Evolutionary conservation across 2,797 vertebrate genomes (phyloP), one percentile per base, ranked within the genome.

Genomic region (Denticeps clupeoides): DNA sequence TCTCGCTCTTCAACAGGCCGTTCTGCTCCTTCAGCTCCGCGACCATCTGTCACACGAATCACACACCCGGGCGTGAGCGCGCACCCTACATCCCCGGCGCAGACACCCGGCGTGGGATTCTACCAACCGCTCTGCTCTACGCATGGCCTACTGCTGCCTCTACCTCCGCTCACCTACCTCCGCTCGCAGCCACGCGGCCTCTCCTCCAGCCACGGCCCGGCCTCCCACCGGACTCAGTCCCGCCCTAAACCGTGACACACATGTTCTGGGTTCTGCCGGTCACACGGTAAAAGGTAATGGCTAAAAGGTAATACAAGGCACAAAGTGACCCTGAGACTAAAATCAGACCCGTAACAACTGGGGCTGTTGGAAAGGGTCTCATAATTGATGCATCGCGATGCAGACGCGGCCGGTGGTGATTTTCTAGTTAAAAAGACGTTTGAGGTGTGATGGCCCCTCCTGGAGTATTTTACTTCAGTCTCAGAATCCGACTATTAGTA

Each of bases 1-100:
- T 98, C 49, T 98, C 93, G 9, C 71, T 86, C 81, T 97, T 97
- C 75, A 98, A 77, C 28, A 80, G 62, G 0, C 80, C 74, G 47
- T 97, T 99, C 82, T 96, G 88, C 19, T 94, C 87, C 68, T 89
- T 98, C 58, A 99, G 79, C 66, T 91, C 88, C 1, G 85, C 78
- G 2, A 96, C 85, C 85, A 93, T 80, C 94, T 98, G 37, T 18
- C 3, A 62, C 35, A 57, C 41, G 64, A 53, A 15, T 51, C 3
- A 52, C 42, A 62, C 45, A 50, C 12, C 57, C 42, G 40, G 49
- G 58, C 18, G 50, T 2, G 60, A 22, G 5, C 35, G 22, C 26
- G 50, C 35, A 35, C 19, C n/a, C n/a, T n/a, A n/a, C n/a, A n/a
- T n/a, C n/a, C n/a, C n/a, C n/a, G n/a, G n/a, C n/a, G n/a, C n/a